Percentiles rank a stretch among this genome's conserved stretches.
These are phyloP conservation scores for Eulacestoma nigropectus DNA, from an alignment of 2,113 vertebrate species.

Conservation along the genomic window DNA sequence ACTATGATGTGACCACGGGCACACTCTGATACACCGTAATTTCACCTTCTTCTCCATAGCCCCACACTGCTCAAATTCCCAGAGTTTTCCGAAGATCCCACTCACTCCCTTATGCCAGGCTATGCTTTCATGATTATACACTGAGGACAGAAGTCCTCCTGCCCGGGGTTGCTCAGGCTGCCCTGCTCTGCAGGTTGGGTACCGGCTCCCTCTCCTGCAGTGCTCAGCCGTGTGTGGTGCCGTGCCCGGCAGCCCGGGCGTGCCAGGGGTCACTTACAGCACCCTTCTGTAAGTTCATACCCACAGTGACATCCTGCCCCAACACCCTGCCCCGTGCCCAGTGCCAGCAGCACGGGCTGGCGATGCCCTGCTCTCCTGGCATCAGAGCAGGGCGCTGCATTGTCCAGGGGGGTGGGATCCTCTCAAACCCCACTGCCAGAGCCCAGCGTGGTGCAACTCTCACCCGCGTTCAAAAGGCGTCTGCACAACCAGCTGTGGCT, in stretches of 20 bases:
- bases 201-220: neutral
- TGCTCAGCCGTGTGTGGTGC: fast-evolving
- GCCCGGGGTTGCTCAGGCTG: neutral
- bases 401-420: fast-evolving
- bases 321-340: neutral
- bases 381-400: fast-evolving
- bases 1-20: neutral
- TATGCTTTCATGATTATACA: neutral
- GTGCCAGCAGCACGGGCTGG: neutral
- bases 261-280: too few relatives aligned
- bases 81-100: neutral
- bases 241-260: neutral
- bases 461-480: neutral
- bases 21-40: fast-evolving
- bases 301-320: neutral
- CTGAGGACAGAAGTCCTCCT: neutral
- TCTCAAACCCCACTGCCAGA: neutral
- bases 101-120: neutral
- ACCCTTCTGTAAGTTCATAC: too few relatives aligned
- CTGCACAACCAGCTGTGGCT: neutral
- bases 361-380: fast-evolving
- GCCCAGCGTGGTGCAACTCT: neutral
- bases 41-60: neutral
- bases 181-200: neutral
- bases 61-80: neutral